Conservation (phyloP, 2,113 vertebrate genomes). For the Cyprinus carpio region DNA sequence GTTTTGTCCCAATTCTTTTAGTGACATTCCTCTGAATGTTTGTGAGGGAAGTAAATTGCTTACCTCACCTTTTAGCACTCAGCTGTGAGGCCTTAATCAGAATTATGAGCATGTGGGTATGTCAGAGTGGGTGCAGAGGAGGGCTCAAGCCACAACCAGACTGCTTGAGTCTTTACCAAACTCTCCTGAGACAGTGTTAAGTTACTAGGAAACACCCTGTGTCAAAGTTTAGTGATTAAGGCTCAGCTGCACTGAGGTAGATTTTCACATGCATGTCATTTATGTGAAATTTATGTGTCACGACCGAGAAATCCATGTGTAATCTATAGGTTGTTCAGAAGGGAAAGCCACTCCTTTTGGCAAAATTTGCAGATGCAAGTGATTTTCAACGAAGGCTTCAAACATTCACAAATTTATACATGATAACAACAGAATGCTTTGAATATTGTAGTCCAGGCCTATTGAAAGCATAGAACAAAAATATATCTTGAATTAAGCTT, state of each 20-base stretch:
- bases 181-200: constrained; percentile 40
- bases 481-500: neutral
- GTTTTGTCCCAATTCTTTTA: neutral
- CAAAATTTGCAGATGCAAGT: constrained; percentile 13
- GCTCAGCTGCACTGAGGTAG: neutral
- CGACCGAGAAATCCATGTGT: constrained; percentile 24
- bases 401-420: constrained; percentile 3
- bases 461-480: neutral
- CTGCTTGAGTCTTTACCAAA: constrained; percentile 9
- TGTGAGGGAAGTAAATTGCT: constrained; percentile 25
- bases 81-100: constrained; percentile 45
- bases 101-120: constrained; percentile 38
- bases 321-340: constrained; percentile 31
- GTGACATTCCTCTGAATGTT: constrained; percentile 23
- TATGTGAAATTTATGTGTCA: constrained; percentile 27
- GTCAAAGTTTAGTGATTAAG: constrained; percentile 8
- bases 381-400: constrained; percentile 32
- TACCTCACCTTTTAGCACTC: constrained; percentile 48
- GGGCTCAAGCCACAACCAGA: constrained; percentile 23
- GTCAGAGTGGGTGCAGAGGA: constrained; percentile 12
- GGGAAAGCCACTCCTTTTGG: constrained; percentile 31
- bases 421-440: neutral
- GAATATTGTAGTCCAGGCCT: neutral
- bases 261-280: constrained; percentile 9
- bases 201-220: constrained; percentile 34